Evolutionary conservation across 2,888 invertebrate species (phyloP).

Genomic region (Leptarthrus brevirostris): DNA sequence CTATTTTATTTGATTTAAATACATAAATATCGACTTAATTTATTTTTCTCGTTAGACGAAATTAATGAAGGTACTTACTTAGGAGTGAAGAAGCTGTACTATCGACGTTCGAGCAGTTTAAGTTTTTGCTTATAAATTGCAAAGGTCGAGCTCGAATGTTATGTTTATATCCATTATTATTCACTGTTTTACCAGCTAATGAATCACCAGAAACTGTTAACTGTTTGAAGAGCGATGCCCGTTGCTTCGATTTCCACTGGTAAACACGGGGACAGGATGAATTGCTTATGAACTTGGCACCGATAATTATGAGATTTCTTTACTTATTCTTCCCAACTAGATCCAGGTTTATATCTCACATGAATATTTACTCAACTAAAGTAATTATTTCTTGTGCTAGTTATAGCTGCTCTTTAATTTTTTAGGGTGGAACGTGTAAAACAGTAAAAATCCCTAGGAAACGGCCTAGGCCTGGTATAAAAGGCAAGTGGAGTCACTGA

Average conservation of each 20-base stretch:
- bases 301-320: not conserved
- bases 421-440: constrained; percentile 10
- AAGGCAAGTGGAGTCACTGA: constrained; percentile 9
- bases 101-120: too few species aligned
- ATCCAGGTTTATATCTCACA: not conserved
- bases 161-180: too few species aligned
- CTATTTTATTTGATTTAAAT: too few species aligned
- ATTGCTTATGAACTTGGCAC: not conserved
- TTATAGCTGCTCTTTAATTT: constrained; percentile 3
- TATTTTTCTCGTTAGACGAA: too few species aligned
- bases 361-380: constrained; percentile 3
- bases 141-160: too few species aligned
- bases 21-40: too few species aligned
- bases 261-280: not conserved
- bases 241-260: not conserved
- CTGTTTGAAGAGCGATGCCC: not conserved
- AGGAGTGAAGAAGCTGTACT: too few species aligned
- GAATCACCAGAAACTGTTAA: too few species aligned
- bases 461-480: not conserved
- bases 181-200: too few species aligned
- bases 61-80: too few species aligned
- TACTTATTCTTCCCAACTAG: not conserved
- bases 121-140: too few species aligned
- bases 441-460: not conserved
- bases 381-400: not conserved